Evolutionary conservation across 2,113 vertebrate species (phyloP).

Genomic region (Arizona elegans): DNA sequence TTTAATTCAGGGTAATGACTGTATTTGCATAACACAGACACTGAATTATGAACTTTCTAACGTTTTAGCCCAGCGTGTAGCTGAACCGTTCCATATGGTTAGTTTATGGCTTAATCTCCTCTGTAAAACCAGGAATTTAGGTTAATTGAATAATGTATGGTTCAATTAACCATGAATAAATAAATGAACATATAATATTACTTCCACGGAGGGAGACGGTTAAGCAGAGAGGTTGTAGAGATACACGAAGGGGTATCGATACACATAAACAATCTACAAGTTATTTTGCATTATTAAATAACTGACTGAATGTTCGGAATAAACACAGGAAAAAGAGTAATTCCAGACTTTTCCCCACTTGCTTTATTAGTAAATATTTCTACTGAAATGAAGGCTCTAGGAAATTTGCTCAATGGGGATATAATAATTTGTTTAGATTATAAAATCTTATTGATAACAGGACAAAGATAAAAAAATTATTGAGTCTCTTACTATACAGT

Average conservation of each 20-base stretch:
- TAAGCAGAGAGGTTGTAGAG: not conserved
- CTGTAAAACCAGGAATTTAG: not conserved
- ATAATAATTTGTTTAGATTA: not conserved
- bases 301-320: not conserved
- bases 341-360: not conserved
- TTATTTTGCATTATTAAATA: not conserved
- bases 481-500: not conserved
- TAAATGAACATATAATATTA: not conserved
- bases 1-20: not conserved
- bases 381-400: not conserved
- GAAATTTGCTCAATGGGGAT: not conserved
- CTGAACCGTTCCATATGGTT: not conserved
- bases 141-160: not conserved
- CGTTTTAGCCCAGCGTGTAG: not conserved
- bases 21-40: not conserved
- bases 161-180: not conserved
- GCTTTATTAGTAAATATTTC: not conserved
- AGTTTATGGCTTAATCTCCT: not conserved
- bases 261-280: not conserved
- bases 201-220: not conserved
- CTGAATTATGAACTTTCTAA: not conserved
- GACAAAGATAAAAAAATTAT: not conserved
- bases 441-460: not conserved
- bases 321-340: not conserved
- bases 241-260: not conserved